phyloP scores from a whole-genome alignment of 2,797 vertebrate genomes.

The Sylvilagus floridanus region DNA sequence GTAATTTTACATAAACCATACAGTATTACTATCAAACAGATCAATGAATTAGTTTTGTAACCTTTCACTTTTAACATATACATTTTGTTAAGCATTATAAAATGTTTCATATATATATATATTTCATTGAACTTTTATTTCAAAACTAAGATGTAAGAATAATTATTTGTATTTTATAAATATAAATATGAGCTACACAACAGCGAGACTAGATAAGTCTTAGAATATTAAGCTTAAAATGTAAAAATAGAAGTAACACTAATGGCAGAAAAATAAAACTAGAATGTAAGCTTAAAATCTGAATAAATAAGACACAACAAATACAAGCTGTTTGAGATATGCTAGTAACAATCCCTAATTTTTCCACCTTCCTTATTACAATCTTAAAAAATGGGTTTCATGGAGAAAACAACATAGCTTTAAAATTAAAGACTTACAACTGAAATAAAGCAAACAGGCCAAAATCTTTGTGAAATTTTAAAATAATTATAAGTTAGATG shows the following conservation, averaged over 20 bases:
- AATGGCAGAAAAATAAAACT: not conserved
- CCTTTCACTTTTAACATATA: not conserved
- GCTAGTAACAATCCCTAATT: not conserved
- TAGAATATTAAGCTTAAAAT: not conserved
- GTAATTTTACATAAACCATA: not conserved
- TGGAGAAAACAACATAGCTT: not conserved
- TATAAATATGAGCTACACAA: not conserved
- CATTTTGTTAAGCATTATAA: not conserved
- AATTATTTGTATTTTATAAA: not conserved
- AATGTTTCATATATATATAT: not conserved
- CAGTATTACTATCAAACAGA: not conserved
- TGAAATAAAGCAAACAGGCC: not conserved
- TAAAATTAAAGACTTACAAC: not conserved
- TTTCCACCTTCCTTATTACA: not conserved
- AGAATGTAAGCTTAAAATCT: not conserved
- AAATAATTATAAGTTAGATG: not conserved
- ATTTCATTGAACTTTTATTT: not conserved
- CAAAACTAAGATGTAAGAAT: not conserved
- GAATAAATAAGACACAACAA: not conserved
- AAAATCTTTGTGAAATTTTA: not conserved
- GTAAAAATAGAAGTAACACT: not conserved
- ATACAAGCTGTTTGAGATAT: not conserved
- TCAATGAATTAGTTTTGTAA: not conserved
- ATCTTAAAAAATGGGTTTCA: not conserved
- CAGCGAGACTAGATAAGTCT: not conserved